Base-by-base conservation (phyloP, 2,797 vertebrate genomes). In the Octomys mimax region DNA sequence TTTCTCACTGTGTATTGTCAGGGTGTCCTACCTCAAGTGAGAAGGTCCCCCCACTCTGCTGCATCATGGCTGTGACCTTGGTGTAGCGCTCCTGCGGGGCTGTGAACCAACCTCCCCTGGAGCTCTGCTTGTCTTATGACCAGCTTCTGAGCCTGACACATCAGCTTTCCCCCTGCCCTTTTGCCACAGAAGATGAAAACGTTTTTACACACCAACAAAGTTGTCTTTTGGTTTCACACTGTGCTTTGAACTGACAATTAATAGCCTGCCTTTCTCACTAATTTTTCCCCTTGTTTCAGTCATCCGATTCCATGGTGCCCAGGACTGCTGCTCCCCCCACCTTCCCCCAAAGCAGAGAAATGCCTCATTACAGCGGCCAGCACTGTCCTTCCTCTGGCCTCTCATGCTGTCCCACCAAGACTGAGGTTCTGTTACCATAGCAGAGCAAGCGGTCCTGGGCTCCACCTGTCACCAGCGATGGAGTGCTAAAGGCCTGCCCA, bases 341-440 rank as follows among this genome's bases (percentile, higher is more conserved):
- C 68, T 7, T 84, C 54, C 77, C 61, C 33, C 81, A 22, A 33
- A 82, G 54, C 24, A 6, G 39, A 92, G 49, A 59, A 71, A 24
- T 3, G 11, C 5, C 4, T 19, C 0, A 5, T 61, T 7, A 8
- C n/a, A 59, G 5, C 2, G 39, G 33, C 10, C 28, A 42, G 31
- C 6, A 26, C 31, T 5, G 61, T 64, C 24, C 61, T 36, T 84
- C 52, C 64, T 84, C 57, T 49, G 66, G 39, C 28, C 4, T 46
- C 49, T 21, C 57, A 46, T 28, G 70, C 36, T 31, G 2, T 83
- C 13, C 28, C 39, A 9, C 28, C 1, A 6, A 42, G 42, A n/a
- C 21, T 26, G 36, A 12, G 31, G 18, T 6, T 11, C 33, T 0
- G 0, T 36, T 0, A 0, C 24, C 12, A 57, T 3, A 0, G 5